Evolutionary conservation across 2,888 invertebrate species (phyloP), one percentile per base, ranked within the genome.

Genomic region (Beris morrisii): DNA sequence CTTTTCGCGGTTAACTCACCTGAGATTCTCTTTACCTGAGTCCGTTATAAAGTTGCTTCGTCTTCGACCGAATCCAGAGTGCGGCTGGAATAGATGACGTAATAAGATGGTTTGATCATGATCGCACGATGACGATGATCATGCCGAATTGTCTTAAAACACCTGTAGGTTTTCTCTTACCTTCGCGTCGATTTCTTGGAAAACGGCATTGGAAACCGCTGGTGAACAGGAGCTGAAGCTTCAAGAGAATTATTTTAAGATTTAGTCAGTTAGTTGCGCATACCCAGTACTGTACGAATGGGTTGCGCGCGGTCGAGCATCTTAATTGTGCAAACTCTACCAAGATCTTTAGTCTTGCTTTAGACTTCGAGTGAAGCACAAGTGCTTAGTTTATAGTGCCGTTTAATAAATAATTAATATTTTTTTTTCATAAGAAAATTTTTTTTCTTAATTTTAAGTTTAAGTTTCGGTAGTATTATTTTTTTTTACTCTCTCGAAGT

Each of bases 341-440:
- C 50, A 66, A 66, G 55, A 69, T 50, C 65, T 74, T 80, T 75
- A 81, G 81, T 81, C 79, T 78, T 79, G 74, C 75, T 77, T 75
- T 75, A 77, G 78, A 79, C 79, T 79, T 81, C 78, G 79, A 77
- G 79, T 77, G 78, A 72, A 75, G 71, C 72, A 73, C 73, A 73
- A 74, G 74, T 73, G 74, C 73, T 73, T 73, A 71, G 69, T 73
- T 71, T 70, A 72, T 76, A 74, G 72, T 73, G 71, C 70, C 70
- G 72, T 72, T 70, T 68, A 45, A 59, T 65, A 44, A 61, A 64
- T 7, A 57, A 45, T 53, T 66, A 44, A 53, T 28, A 61, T 55
- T 64, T 52, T 59, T 45, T 53, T 45, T 69, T 64, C 38, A 59
- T n/a, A 67, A 54, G 45, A 43, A 30, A 44, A 54, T 12, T 50